Evolutionary conservation across 2,113 vertebrate species (phyloP).

Genomic region (Aspiorhynchus laticeps): DNA sequence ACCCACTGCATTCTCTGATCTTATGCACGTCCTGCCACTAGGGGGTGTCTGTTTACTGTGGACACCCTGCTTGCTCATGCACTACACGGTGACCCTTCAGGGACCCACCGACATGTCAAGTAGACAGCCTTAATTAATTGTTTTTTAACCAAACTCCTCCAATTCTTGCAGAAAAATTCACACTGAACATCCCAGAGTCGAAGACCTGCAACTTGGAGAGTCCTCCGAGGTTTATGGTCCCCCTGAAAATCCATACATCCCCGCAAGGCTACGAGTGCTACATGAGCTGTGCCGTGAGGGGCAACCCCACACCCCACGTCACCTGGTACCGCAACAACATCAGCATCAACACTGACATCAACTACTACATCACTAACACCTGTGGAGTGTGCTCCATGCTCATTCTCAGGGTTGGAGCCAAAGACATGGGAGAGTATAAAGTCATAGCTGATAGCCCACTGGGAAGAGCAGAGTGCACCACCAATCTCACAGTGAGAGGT

Average conservation of each 20-base stretch:
- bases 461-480: conserved; percentile 79
- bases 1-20: not conserved
- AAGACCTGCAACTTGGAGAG: conserved; percentile 74
- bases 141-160: not conserved
- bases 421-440: conserved; percentile 84
- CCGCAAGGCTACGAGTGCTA: conserved; percentile 83
- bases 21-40: not conserved
- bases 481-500: conserved; percentile 86
- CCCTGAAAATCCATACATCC: conserved; percentile 82
- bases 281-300: conserved; percentile 89
- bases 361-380: conserved; percentile 82
- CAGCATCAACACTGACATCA: conserved; percentile 79
- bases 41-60: not conserved
- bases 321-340: conserved; percentile 85
- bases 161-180: conserved; percentile 74
- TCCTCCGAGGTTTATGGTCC: conserved; percentile 82
- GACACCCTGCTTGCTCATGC: not conserved
- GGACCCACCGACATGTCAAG: not conserved
- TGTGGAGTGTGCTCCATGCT: conserved; percentile 90
- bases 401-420: conserved; percentile 76
- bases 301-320: conserved; percentile 80
- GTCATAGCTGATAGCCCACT: conserved; percentile 79
- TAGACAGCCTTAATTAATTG: not conserved
- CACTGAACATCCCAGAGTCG: conserved; percentile 65
- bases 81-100: not conserved